These are phyloP conservation scores for Acleris literana DNA, from an alignment of 2,888 invertebrate genomes.

Conservation along the genomic window DNA sequence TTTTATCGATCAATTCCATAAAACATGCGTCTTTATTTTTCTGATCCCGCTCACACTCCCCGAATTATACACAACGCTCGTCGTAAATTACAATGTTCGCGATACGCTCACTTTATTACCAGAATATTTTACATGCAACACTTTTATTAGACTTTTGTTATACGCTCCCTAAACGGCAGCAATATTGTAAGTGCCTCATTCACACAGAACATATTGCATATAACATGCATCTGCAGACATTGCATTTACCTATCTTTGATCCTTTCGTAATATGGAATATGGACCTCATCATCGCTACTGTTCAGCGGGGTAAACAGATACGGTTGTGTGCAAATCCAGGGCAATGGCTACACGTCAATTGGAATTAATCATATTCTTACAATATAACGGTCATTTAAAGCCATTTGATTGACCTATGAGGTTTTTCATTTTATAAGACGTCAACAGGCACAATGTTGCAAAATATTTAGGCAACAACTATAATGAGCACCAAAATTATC, in stretches of 20 bases:
- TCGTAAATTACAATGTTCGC: constrained; percentile 34
- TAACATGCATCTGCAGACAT: not conserved
- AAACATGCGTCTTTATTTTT: constrained; percentile 1
- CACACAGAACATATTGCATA: constrained; percentile 10
- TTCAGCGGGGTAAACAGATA: too few species aligned
- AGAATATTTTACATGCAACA: constrained; percentile 32
- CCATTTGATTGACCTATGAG: too few species aligned
- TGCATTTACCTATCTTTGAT: not conserved
- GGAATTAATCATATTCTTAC: too few species aligned
- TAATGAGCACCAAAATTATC: too few species aligned
- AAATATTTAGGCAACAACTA: too few species aligned
- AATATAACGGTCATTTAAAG: too few species aligned
- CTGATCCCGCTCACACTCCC: constrained; percentile 29
- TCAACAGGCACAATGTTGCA: too few species aligned
- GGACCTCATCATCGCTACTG: too few species aligned
- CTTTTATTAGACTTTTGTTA: constrained; percentile 33
- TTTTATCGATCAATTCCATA: constrained; percentile 10
- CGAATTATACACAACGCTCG: constrained; percentile 33
- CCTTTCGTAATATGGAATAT: not conserved
- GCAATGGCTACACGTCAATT: too few species aligned
- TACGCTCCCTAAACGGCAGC: constrained; percentile 25
- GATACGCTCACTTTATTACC: constrained; percentile 33
- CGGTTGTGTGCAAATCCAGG: too few species aligned
- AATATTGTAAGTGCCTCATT: constrained; percentile 27
- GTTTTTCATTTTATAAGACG: too few species aligned